These are phyloP conservation scores for Watsonalla binaria DNA, from an alignment of 2,888 invertebrate species.

Conservation along the genomic window DNA sequence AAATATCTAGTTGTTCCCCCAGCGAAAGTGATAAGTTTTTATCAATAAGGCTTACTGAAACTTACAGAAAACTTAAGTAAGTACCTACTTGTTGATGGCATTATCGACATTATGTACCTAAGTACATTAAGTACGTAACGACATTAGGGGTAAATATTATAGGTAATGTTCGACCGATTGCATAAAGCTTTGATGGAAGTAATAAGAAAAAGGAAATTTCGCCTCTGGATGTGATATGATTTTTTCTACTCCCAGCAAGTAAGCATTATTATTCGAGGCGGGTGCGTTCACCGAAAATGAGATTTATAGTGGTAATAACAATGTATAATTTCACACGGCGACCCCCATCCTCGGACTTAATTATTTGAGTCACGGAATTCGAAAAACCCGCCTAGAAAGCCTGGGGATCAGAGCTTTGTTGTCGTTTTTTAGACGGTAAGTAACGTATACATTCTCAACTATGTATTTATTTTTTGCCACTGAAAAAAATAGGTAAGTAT, in stretches of 20 bases:
- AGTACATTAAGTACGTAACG: too few species aligned
- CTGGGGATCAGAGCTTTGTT: conserved; percentile 67
- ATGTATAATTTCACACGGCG: conserved; percentile 69
- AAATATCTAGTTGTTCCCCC: too few species aligned
- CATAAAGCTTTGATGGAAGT: too few species aligned
- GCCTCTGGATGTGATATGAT: conserved; percentile 30
- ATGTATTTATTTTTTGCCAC: conserved; percentile 57
- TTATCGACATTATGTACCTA: too few species aligned
- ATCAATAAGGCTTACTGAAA: too few species aligned
- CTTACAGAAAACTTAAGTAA: too few species aligned
- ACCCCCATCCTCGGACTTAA: conserved; percentile 67
- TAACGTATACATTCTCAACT: conserved; percentile 51
- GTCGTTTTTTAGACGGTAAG: conserved; percentile 54
- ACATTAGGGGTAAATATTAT: too few species aligned
- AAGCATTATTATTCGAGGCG: conserved; percentile 57
- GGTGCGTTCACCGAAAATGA: conserved; percentile 64
- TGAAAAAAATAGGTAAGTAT: conserved; percentile 66
- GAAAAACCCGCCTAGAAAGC: conserved; percentile 66
- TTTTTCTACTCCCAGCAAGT: conserved; percentile 23
- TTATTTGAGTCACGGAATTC: conserved; percentile 78
- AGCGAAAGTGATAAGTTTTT: too few species aligned
- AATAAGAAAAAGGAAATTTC: neutral
- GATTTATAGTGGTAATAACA: conserved; percentile 73
- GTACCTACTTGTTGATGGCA: too few species aligned
- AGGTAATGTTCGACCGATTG: too few species aligned